Evolutionary conservation across 2,888 invertebrate genomes (phyloP), one percentile per base, ranked within the genome.

Genomic region (Drosophila hamatofila): DNA sequence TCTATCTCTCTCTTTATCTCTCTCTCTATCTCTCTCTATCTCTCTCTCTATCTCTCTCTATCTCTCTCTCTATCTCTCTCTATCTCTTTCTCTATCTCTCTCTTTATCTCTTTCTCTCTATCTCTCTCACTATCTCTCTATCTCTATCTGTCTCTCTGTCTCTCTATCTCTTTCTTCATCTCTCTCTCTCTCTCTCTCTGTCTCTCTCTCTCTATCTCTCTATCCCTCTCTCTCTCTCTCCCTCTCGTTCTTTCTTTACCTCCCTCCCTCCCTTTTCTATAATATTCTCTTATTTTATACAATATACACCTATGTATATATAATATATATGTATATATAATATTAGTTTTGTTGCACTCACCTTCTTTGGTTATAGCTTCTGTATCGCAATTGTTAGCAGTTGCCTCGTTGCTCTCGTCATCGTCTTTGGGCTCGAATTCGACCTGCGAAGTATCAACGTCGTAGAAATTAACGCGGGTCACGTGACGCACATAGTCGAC

Each of bases 311-410:
- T 11, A 30, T 30, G 30, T n/a, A 30, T 30, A 30, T 11, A 16
- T 35, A 12, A 14, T 27, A 35, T n/a, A 33, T 35, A 35, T 14
- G 14, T 11, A 9, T 33, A 1, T 54, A 23, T 35, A n/a, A 18
- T 42, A 21, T 8, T 1, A 0, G 16, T 2, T 33, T 11, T n/a
- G 1, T 21, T 21, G 30, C 48, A 93, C 94, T 94, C 92, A 97
- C 97, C 97, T 95, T 97, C 97, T 95, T 97, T 97, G 94, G 97
- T 96, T 92, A 96, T 96, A 89, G 97, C 96, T 94, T 96, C 95
- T 79, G 96, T 95, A 91, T 96, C 96, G 69, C 96, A 96, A 80
- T 96, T 95, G 56, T 95, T 96, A 72, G 96, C 95, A 92, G 95
- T 96, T 74, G 96, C 95, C 93, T 95, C 95, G 60, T 83, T 86